Evolutionary conservation across 2,888 invertebrate genomes (phyloP), one percentile per base, ranked within the genome.

Genomic region (Cryptus armator): DNA sequence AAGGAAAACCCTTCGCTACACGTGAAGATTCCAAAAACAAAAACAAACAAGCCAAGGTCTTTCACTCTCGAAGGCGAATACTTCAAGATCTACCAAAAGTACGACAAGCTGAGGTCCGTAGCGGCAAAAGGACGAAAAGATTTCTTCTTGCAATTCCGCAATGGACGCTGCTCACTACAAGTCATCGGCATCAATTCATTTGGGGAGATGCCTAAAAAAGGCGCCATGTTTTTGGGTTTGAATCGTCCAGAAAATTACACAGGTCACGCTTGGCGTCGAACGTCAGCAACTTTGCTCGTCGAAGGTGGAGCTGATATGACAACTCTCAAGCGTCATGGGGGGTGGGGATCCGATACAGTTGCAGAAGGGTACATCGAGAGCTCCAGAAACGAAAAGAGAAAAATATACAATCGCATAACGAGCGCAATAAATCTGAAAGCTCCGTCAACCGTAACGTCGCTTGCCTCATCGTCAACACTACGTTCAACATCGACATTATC

Each of bases 231-330:
- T 46, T 70, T 87, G 19, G 78, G 86, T 10, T 81, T 88, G 29
- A 62, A 82, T 12, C 19, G 86, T 24, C 48, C 85, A 89, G 91
- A 92, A 86, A 89, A 90, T 89, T 94, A 93, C 89, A 88, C 91
- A 85, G 91, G 91, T 77, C 89, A 90, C 71, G 62, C 79, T 29
- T 88, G 88, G 70, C 85, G 88, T 7, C 46, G 88, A 29, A 86
- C 88, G 16, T 88, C 86, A 0, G 81, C 85, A 2, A 81, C 84
- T 3, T 71, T 88, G 29, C 84, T 89, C 1, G 87, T 85, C 10
- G 84, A 89, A 70, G 75, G 79, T 16, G 88, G 88, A 79, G 89
- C 86, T 29, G 84, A 87, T 29, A 81, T 88, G 3, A 78, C 71
- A 12, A 86, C 84, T 2, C 67, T 89, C 29, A 89, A 88, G 68